Base-by-base conservation (phyloP, 2,888 invertebrate genomes). In the Rotaria macrura region DNA sequence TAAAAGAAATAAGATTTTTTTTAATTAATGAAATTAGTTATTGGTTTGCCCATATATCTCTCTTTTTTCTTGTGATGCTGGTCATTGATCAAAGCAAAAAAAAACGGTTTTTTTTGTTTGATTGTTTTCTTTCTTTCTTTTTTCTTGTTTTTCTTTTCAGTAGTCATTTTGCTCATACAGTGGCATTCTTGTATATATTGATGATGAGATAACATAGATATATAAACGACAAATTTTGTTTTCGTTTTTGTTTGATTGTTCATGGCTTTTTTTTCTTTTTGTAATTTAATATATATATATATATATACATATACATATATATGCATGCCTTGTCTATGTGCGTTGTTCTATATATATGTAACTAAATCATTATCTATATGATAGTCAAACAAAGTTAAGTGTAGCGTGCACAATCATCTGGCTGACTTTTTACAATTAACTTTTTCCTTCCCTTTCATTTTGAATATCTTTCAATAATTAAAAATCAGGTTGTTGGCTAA, bases 1-100 rank as follows among this genome's bases (percentile, higher is more conserved):
- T 96, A 93, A n/a, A n/a, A n/a, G n/a, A n/a, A n/a, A n/a, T n/a
- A n/a, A n/a, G 93, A 9, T 49, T 49, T 49, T 49, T 49, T 49
- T 10, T 43, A 43, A 7, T 43, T 43, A 10, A 43, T 43, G 17
- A 49, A 43, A 72, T 72, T 23, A 72, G n/a, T 72, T 38, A 38
- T 38, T 38, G 23, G 12, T 43, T 43, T 43, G 40, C 79, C 40
- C 40, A 23, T 74, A 38, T 74, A 1, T 29, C 34, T 79, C 14
- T 43, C 34, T 6, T 65, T 49, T n/a, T 14, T 49, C 17, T 29
- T 65, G 65, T 34, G 29, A 65, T 29, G 65, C 34, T 65, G 65
- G 65, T 65, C 65, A 34, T 65, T 34, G 79, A 43, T 79, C 43
- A 79, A 40, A 34, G 43, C 79, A 79, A 43, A 43, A 43, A 43